These are phyloP conservation scores for Probaryconus sp. DNA, from an alignment of 1,140 invertebrate species.

Conservation along the genomic window DNA sequence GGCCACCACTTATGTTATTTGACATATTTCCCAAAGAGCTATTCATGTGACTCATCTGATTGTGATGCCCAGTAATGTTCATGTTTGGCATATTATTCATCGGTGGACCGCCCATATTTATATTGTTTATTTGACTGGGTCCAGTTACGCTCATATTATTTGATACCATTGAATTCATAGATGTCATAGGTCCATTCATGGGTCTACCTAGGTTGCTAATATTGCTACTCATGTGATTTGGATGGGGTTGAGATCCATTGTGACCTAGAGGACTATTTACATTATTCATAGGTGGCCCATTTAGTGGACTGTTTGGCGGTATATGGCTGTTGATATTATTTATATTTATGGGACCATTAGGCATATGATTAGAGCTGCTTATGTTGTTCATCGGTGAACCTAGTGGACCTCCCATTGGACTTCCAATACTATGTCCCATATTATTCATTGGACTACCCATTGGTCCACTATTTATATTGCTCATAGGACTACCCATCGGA, in stretches of 20 bases:
- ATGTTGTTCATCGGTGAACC: slow-evolving; percentile 76
- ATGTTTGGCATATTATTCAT: slow-evolving; percentile 80
- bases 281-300: slow-evolving; percentile 75
- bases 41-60: slow-evolving; percentile 80
- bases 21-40: slow-evolving; percentile 80
- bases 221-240: slow-evolving; percentile 80
- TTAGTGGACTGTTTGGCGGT: slow-evolving; percentile 75
- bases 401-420: slow-evolving; percentile 76
- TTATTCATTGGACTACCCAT: slow-evolving; percentile 81
- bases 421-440: slow-evolving; percentile 76
- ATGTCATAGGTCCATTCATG: slow-evolving; percentile 81
- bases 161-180: slow-evolving; percentile 81
- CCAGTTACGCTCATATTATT: slow-evolving; percentile 75
- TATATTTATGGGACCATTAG: slow-evolving; percentile 75
- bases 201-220: slow-evolving; percentile 78
- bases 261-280: slow-evolving; percentile 77
- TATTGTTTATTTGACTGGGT: slow-evolving; percentile 74
- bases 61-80: slow-evolving; percentile 77
- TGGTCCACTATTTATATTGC: slow-evolving; percentile 82
- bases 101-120: slow-evolving; percentile 79
- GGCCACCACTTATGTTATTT: slow-evolving; percentile 73
- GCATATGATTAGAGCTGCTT: slow-evolving; percentile 73
- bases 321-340: slow-evolving; percentile 77
- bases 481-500: slow-evolving; percentile 86
- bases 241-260: slow-evolving; percentile 78